A percentile compares a stretch with the other conserved stretches of the same genome.
Conservation (phyloP, 2,888 invertebrate species). For the Micoletzkya japonica region DNA sequence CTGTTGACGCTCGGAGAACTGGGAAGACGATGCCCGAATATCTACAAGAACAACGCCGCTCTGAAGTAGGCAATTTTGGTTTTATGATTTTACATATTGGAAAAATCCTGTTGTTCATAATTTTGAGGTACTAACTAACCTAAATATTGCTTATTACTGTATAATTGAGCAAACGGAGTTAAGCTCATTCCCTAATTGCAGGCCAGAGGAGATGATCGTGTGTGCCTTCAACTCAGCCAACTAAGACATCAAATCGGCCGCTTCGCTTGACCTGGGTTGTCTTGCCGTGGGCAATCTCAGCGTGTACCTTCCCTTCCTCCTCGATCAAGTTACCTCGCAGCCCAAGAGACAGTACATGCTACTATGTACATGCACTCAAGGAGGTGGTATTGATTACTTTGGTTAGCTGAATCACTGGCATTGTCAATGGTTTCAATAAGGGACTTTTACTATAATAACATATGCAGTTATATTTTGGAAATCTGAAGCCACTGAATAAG, state of each 20-base stretch:
- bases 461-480: too few relatives aligned
- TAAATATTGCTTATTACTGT: too few relatives aligned
- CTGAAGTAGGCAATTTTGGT: not conserved
- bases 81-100: too few relatives aligned
- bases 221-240: conserved; percentile 86
- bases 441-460: too few relatives aligned
- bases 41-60: conserved; percentile 32
- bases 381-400: conserved; percentile 75
- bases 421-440: not conserved
- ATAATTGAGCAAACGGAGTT: too few relatives aligned
- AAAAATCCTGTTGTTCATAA: not conserved
- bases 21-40: conserved; percentile 69
- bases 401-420: not conserved
- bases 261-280: conserved; percentile 90
- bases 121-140: not conserved
- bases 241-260: conserved; percentile 96
- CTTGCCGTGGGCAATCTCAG: conserved; percentile 89
- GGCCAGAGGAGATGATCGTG: conserved; percentile 69
- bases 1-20: conserved; percentile 94
- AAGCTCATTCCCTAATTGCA: conserved; percentile 34
- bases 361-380: conserved; percentile 91
- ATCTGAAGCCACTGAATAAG: not conserved
- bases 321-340: conserved; percentile 85
- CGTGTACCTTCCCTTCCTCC: conserved; percentile 85
- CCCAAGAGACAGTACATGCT: conserved; percentile 92